These are phyloP conservation scores for Drosophila hamatofila DNA, from an alignment of 2,888 invertebrate species.

Conservation along the genomic window DNA sequence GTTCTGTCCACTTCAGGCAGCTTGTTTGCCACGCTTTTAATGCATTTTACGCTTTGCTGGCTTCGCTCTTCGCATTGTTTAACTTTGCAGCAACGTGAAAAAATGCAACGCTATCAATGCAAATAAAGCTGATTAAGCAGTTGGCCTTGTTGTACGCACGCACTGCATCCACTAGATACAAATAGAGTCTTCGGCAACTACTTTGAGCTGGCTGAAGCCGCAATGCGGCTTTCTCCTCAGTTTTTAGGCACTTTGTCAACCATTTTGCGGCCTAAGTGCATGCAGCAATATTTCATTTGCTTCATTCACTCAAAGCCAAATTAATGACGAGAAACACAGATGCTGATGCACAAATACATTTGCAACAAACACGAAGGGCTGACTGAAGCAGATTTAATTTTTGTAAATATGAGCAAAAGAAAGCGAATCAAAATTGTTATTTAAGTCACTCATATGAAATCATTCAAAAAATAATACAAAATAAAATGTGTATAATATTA, in stretches of 20 bases:
- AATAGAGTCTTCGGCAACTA: slow-evolving; percentile 4
- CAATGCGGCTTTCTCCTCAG: slow-evolving; percentile 34
- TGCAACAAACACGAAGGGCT: not conserved
- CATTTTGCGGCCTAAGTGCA: slow-evolving; percentile 43
- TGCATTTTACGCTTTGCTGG: slow-evolving; percentile 73
- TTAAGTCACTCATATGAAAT: too few species aligned
- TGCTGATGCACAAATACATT: slow-evolving; percentile 10
- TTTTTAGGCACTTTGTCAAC: slow-evolving; percentile 52
- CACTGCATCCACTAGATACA: slow-evolving; percentile 4
- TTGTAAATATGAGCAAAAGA: not conserved
- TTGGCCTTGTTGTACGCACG: slow-evolving; percentile 25
- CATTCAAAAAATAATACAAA: too few species aligned
- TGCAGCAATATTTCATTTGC: slow-evolving; percentile 47
- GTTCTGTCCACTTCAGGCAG: slow-evolving; percentile 14
- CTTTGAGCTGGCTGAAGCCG: slow-evolving; percentile 19
- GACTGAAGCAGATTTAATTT: not conserved
- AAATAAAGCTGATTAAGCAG: slow-evolving; percentile 76
- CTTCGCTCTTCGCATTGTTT: slow-evolving; percentile 49
- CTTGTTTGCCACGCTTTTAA: slow-evolving; percentile 76
- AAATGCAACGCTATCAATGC: slow-evolving; percentile 75
- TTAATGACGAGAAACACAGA: slow-evolving; percentile 50
- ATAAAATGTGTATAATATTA: too few species aligned
- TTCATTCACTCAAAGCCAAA: slow-evolving; percentile 61
- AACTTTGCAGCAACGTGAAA: slow-evolving; percentile 46
- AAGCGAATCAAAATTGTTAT: not conserved